phyloP scores from a whole-genome alignment of 2,888 invertebrate species.

The Rhopalosiphum nymphaeae region DNA sequence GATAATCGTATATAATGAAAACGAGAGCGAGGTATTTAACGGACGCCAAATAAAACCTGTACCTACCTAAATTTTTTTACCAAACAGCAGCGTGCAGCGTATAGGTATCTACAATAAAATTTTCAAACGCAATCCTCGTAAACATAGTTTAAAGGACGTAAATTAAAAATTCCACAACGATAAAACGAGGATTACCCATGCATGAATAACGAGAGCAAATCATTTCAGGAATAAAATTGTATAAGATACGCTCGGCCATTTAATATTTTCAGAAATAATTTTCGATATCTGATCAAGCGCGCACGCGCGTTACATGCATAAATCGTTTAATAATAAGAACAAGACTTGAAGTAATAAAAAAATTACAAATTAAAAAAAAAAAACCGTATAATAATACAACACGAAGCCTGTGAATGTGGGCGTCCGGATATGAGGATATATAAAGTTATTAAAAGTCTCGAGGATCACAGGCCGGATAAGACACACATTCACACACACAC shows the following conservation, averaged over 20 bases:
- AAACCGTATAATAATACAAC: constrained; percentile 16
- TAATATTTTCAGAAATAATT: constrained; percentile 1
- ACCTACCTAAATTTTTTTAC: not conserved
- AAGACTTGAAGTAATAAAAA: constrained; percentile 9
- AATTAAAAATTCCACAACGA: constrained; percentile 27
- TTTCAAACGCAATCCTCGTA: not conserved
- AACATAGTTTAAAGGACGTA: not conserved
- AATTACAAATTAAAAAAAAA: constrained; percentile 1
- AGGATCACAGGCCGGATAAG: constrained; percentile 33
- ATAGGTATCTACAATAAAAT: not conserved
- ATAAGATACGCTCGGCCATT: not conserved
- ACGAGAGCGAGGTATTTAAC: constrained; percentile 48
- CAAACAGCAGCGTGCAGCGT: too few relatives aligned
- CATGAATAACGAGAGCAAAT: not conserved
- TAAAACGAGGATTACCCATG: not conserved
- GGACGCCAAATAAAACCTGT: constrained; percentile 14
- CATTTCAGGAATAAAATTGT: not conserved
- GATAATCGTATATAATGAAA: constrained; percentile 1
- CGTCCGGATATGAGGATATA: constrained; percentile 34
- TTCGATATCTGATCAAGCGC: not conserved
- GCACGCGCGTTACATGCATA: constrained; percentile 11
- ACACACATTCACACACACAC: not conserved
- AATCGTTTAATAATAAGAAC: not conserved
- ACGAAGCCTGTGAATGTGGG: constrained; percentile 35
- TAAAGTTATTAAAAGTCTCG: constrained; percentile 50